Percentiles rank a stretch among this genome's conserved stretches.
Evolutionary conservation across 2,888 invertebrate genomes (phyloP).

Genomic region (Creontiades dilutus): DNA sequence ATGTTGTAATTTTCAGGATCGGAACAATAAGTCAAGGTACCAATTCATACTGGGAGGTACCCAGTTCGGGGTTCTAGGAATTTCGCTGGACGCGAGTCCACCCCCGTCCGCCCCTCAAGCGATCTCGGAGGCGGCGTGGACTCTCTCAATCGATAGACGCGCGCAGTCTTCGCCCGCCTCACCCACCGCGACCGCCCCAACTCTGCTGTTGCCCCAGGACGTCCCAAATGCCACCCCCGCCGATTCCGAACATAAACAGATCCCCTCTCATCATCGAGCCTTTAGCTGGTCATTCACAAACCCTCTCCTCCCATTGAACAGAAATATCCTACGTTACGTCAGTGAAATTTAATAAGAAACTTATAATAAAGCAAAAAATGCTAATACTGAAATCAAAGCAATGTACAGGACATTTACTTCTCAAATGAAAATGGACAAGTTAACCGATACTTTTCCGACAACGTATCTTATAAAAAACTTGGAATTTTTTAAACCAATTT

Average conservation of each 20-base stretch:
- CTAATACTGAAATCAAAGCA: too few species aligned
- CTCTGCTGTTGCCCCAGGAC: background rate
- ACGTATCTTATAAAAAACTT: too few species aligned
- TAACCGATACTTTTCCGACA: too few species aligned
- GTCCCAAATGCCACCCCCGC: background rate
- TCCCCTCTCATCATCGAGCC: background rate
- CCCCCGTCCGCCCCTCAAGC: slow-evolving; percentile 30
- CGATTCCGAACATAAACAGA: slow-evolving; percentile 7
- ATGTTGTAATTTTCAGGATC: too few species aligned
- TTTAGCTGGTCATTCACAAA: too few species aligned
- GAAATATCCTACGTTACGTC: too few species aligned
- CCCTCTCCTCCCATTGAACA: too few species aligned
- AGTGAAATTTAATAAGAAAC: too few species aligned
- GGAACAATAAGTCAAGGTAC: background rate
- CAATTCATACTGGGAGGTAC: background rate
- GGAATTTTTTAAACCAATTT: too few species aligned
- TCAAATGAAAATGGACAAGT: too few species aligned
- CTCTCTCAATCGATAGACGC: slow-evolving; percentile 61
- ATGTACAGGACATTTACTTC: too few species aligned
- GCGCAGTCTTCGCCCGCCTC: slow-evolving; percentile 39
- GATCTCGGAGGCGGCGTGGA: background rate
- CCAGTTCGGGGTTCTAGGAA: background rate
- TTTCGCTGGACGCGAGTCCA: background rate
- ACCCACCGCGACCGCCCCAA: background rate
- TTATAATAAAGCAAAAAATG: too few species aligned